Evolutionary conservation across 2,888 invertebrate species (phyloP).

Genomic region (Megalurothrips usitatus): DNA sequence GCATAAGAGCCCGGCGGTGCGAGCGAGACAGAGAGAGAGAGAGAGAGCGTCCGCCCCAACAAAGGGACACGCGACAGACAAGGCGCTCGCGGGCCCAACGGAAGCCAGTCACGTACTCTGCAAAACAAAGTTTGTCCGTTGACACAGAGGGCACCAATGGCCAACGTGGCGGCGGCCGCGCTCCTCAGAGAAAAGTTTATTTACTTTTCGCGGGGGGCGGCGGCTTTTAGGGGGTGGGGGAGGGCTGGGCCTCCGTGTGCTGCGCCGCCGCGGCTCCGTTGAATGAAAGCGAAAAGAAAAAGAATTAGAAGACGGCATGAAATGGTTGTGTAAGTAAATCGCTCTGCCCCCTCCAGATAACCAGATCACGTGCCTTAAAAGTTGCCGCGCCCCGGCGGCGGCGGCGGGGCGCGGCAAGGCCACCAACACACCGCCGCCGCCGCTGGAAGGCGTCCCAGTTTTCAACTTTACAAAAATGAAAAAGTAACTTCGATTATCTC

Average conservation of each 20-base stretch:
- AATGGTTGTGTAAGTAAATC: slow-evolving; percentile 8
- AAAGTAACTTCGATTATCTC: slow-evolving; percentile 12
- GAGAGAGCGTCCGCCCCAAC: neutral
- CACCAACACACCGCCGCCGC: neutral
- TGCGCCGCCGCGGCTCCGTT: neutral
- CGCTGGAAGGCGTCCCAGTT: neutral
- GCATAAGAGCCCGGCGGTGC: no score
- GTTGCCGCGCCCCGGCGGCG: neutral
- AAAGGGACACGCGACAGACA: neutral
- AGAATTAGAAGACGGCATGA: neutral
- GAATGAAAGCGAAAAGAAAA: neutral
- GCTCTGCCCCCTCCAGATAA: neutral
- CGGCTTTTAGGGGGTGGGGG: neutral
- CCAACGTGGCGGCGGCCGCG: neutral
- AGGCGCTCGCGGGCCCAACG: neutral
- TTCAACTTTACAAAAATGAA: neutral
- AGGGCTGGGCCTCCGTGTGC: no score
- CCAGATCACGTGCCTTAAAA: slow-evolving; percentile 8
- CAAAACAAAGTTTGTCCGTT: slow-evolving; percentile 9
- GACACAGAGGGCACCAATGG: neutral
- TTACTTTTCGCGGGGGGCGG: neutral
- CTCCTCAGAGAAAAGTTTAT: neutral
- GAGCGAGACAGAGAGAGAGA: no score
- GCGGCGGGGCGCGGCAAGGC: no score
- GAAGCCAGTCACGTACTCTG: slow-evolving; percentile 21